Conservation (phyloP, 2,797 vertebrate species). For the Gobionotothen gibberifrons region DNA sequence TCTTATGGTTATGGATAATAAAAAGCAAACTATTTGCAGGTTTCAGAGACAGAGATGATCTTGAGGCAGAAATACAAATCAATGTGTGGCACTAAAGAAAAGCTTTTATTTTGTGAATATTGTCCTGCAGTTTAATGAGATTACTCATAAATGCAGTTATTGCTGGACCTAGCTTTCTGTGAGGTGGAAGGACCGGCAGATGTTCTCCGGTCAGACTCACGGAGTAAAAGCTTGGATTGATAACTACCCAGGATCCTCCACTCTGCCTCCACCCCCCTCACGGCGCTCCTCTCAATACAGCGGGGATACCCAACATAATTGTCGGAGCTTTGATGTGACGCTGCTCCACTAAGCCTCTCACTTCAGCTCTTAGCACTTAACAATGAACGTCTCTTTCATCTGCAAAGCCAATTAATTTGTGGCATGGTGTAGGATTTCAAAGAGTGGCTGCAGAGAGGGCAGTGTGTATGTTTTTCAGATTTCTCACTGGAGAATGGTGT, state of each 20-base stretch:
- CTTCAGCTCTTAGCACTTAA: slow-evolving; percentile 65
- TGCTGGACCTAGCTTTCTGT: not conserved
- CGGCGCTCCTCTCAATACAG: slow-evolving; percentile 15
- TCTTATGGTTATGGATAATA: too few relatives aligned
- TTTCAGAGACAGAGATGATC: not conserved
- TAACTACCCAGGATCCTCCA: slow-evolving; percentile 44
- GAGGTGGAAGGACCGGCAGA: not conserved
- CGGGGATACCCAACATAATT: slow-evolving; percentile 55
- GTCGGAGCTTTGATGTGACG: slow-evolving; percentile 70
- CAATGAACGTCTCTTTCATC: slow-evolving; percentile 69
- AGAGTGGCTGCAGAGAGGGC: slow-evolving; percentile 27
- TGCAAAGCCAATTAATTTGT: slow-evolving; percentile 71
- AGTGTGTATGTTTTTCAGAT: not conserved
- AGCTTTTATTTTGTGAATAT: not conserved
- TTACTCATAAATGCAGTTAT: slow-evolving; percentile 1
- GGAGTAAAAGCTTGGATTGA: slow-evolving; percentile 39
- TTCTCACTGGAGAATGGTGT: not conserved
- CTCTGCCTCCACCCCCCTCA: slow-evolving; percentile 6
- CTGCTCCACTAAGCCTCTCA: slow-evolving; percentile 59
- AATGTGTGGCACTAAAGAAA: not conserved
- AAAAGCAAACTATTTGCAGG: not conserved
- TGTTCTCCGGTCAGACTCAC: not conserved
- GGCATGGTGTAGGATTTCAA: slow-evolving; percentile 60
- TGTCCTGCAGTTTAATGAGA: not conserved
- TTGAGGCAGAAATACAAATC: not conserved